Evolutionary conservation across 2,888 invertebrate species (phyloP), one percentile per base, ranked within the genome.

Genomic region (Rhagophthalmus giganteus): DNA sequence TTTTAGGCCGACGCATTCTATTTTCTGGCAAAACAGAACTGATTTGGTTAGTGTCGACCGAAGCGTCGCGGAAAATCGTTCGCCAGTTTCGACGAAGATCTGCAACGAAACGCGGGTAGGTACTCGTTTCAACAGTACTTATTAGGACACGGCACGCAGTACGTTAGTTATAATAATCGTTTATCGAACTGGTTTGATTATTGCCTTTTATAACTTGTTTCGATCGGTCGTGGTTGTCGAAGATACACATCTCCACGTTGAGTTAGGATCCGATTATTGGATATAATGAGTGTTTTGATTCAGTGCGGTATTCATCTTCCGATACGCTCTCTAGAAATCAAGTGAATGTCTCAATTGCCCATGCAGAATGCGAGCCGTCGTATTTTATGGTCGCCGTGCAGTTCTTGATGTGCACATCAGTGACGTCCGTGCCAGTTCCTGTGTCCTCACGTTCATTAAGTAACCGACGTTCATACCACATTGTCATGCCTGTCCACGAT

Each of bases 221-320:
- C 59, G 56, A 56, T 57, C 61, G 63, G 60, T 66, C 58, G 62
- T 59, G 61, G 63, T 62, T 57, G 60, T 60, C 59, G 47, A 54
- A 54, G 68, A 67, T 66, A 64, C 57, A 56, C 61, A 68, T 67
- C 68, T 63, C 61, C 56, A 25, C 34, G 32, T 42, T 54, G 50
- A 55, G 48, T 50, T 58, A 56, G 45, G 53, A 58, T 54, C 28
- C 55, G 47, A 58, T 54, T 47, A 56, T 48, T 51, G 37, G 55
- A 59, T 59, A 68, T 70, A 69, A 70, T 68, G 68, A 70, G 65
- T 67, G 69, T 69, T 69, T 69, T 70, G 68, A 70, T 70, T 67
- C 70, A 66, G 62, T 65, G 66, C 62, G 14, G 62, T 64, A 64
- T 66, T 64, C 64, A 65, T 66, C 61, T 59, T 57, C 58, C 55